Base-by-base conservation (phyloP, 2,888 invertebrate genomes). In the Drosophila vallismaia region DNA sequence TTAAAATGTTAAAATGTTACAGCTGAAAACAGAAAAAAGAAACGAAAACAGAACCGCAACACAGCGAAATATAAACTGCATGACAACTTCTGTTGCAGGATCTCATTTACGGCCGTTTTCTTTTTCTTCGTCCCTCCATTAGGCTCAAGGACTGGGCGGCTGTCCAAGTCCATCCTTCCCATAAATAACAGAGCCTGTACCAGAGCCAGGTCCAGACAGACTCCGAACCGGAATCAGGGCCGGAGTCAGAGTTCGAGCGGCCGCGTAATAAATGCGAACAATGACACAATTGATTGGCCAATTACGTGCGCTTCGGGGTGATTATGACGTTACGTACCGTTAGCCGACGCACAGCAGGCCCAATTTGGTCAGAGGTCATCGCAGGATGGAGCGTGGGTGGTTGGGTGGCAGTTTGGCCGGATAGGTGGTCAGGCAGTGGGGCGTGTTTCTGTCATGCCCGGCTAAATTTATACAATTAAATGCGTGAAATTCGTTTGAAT, bases 261-360 rank as follows among this genome's bases (percentile, higher is more conserved):
- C 86, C 81, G 88, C 87, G 81, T 81, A 87, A 81, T 81, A 81
- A 81, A 81, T 81, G 81, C 88, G 81, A 81, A 81, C 81, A 81
- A 81, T 81, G 81, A 81, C 81, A 81, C 88, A 81, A 91, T 91
- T 91, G 91, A 91, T 91, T 91, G 91, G 91, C 91, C 91, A 91
- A 91, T 91, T 91, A 91, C 89, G 89, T 86, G 83, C 72, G 82
- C 82, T 87, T 87, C 86, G 75, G 83, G 89, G 89, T 89, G 89
- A 89, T 89, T 89, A 89, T 90, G 86, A 85, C 83, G 87, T 86
- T 88, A 82, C 88, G 85, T 86, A 74, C 77, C 79, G 85, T 85
- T 85, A 86, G 81, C 67, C 71, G 51, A 60, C 64, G 78, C 68
- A 58, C 58, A 70, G 29, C 48, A 63, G 57, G 45, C 29, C 45